These are phyloP conservation scores for Lydus trimaculatus DNA, from an alignment of 2,888 invertebrate genomes.

Conservation along the genomic window DNA sequence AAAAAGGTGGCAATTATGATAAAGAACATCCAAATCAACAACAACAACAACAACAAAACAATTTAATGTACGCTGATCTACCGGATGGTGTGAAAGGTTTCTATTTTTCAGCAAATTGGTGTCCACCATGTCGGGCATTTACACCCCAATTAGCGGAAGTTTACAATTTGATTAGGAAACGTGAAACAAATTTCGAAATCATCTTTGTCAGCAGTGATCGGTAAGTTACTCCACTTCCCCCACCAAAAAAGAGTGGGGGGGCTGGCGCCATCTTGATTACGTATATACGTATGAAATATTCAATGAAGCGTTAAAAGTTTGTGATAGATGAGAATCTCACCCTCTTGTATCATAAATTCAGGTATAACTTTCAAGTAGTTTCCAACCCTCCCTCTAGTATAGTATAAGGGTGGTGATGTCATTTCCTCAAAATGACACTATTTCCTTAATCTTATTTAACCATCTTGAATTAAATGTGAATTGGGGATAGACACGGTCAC, in stretches of 20 bases:
- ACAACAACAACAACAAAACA: slow-evolving; percentile 28
- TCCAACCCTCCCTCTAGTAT: too few relatives aligned
- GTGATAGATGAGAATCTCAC: too few relatives aligned
- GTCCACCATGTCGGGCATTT: slow-evolving; percentile 86
- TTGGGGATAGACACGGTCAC: too few relatives aligned
- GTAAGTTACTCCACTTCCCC: slow-evolving; percentile 58
- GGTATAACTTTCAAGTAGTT: too few relatives aligned
- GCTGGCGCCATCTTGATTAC: background rate
- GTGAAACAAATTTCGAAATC: slow-evolving; percentile 77
- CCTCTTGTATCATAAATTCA: too few relatives aligned
- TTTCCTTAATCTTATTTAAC: too few relatives aligned
- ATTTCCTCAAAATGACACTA: too few relatives aligned
- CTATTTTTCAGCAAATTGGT: slow-evolving; percentile 92
- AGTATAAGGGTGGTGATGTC: too few relatives aligned
- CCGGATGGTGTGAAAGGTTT: slow-evolving; percentile 75
- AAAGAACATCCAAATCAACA: slow-evolving; percentile 48
- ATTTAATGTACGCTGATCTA: slow-evolving; percentile 64
- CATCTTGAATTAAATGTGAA: too few relatives aligned
- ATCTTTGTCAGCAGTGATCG: slow-evolving; percentile 88
- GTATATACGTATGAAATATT: too few relatives aligned
- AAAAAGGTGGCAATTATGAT: slow-evolving; percentile 52
- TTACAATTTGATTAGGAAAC: slow-evolving; percentile 73
- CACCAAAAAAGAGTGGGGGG: background rate
- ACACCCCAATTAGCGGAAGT: slow-evolving; percentile 80
- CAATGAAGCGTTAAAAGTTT: too few relatives aligned